Evolutionary conservation across 2,113 vertebrate species (phyloP).

Genomic region (Psettodes erumei): DNA sequence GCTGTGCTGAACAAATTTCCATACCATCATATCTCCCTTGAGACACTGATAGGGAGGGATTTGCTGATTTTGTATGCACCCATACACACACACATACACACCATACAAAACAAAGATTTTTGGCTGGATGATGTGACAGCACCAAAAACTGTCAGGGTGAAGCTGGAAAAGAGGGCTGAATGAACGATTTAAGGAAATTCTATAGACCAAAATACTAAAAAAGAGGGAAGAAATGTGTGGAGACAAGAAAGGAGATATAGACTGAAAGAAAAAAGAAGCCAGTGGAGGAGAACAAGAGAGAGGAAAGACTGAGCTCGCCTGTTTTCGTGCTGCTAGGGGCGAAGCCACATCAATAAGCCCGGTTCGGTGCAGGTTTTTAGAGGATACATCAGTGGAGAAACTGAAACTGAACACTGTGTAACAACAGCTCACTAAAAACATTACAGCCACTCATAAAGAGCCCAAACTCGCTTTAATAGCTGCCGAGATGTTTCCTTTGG

Average conservation of each 20-base stretch:
- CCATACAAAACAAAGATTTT: slow-evolving; percentile 29
- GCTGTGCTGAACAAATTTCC: slow-evolving; percentile 65
- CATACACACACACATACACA: neutral
- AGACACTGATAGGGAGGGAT: slow-evolving; percentile 66
- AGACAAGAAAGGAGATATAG: slow-evolving; percentile 25
- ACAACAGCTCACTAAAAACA: slow-evolving; percentile 79
- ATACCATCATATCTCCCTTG: slow-evolving; percentile 69
- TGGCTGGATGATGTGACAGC: slow-evolving; percentile 14
- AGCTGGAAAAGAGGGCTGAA: slow-evolving; percentile 11
- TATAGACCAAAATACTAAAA: slow-evolving; percentile 33
- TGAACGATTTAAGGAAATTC: slow-evolving; percentile 30
- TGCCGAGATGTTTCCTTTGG: slow-evolving; percentile 77
- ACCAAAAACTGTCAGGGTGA: slow-evolving; percentile 26
- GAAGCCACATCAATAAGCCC: slow-evolving; percentile 62
- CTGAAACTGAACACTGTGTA: slow-evolving; percentile 74
- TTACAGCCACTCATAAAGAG: slow-evolving; percentile 77
- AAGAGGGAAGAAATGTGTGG: neutral
- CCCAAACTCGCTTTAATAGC: slow-evolving; percentile 70
- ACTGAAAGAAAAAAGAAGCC: slow-evolving; percentile 4
- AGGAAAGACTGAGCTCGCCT: slow-evolving; percentile 35
- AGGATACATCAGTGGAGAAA: slow-evolving; percentile 61
- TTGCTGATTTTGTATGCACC: slow-evolving; percentile 39
- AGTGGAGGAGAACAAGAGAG: neutral
- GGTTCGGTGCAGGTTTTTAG: slow-evolving; percentile 63
- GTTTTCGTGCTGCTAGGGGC: slow-evolving; percentile 32